Evolutionary conservation across 2,888 invertebrate species (phyloP), one percentile per base, ranked within the genome.

Genomic region (Anorthoa munda): DNA sequence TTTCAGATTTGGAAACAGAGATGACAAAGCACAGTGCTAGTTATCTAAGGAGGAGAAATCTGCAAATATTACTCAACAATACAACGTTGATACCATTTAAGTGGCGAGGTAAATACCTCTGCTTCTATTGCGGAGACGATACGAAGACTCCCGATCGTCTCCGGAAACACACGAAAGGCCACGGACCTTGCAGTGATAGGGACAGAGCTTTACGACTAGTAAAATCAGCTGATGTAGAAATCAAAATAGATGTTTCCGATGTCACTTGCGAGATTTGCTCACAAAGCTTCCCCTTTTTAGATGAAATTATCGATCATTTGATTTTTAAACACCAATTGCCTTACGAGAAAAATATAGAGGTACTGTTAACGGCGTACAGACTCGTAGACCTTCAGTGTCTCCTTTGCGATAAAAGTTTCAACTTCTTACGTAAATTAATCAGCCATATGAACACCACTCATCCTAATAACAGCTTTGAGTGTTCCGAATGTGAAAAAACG

Each of bases 81-180:
- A 95, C 95, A 2, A 89, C 95, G 1, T 82, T 95, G 56, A 90
- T 94, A 77, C 95, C 95, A 2, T 95, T 95, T 87, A 95, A 95
- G 90, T 94, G 93, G 92, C 91, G 94, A 1, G 92, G 93, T 1
- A 94, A 93, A 88, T 94, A 92, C 76, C 84, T 94, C 78, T 95
- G 95, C 76, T 95, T 94, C 86, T 95, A 93, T 86, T 95, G 95
- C 72, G 94, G 94, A 2, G 90, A 92, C 23, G 92, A 93, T 80
- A 76, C 91, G 15, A 76, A 86, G 1, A 85, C 88, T 39, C 90
- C 91, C 72, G 77, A 83, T 46, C 85, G 88, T 51, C 85, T 95
- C 23, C 89, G 89, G 71, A 89, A 90, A 48, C 95, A 95, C 67
- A 94, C 93, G 0, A 87, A 89, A 77, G 83, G 84, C 0, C 95